phyloP scores from a whole-genome alignment of 2,888 invertebrate genomes.

The Drosophila robusta region DNA sequence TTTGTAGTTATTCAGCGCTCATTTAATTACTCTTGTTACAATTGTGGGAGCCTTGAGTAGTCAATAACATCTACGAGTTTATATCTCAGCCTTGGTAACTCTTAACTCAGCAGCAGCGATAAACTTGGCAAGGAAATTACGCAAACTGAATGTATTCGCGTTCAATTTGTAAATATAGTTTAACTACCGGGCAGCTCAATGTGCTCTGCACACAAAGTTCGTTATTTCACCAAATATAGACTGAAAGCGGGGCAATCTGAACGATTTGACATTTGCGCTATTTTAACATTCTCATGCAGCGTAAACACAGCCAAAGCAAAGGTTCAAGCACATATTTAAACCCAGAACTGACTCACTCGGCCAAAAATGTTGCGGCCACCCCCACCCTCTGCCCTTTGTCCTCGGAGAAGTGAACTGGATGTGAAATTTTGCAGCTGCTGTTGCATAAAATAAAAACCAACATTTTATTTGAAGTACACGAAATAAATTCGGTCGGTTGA shows the following conservation, averaged over 20 bases:
- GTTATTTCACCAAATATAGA: background rate
- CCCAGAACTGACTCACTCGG: conserved; percentile 20
- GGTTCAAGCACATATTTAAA: conserved; percentile 44
- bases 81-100: too few species aligned
- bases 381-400: background rate
- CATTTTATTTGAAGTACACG: conserved; percentile 72
- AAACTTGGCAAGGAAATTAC: too few species aligned
- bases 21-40: too few species aligned
- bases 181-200: too few species aligned
- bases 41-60: too few species aligned
- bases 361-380: conserved; percentile 16
- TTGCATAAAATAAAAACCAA: conserved; percentile 72
- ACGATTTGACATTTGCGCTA: conserved; percentile 9
- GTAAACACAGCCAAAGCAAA: conserved; percentile 51
- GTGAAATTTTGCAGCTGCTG: conserved; percentile 54
- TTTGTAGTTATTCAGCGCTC: too few species aligned
- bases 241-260: background rate
- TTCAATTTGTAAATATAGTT: too few species aligned
- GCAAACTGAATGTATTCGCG: too few species aligned
- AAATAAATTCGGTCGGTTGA: conserved; percentile 71
- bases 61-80: too few species aligned
- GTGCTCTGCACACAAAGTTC: too few species aligned
- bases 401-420: conserved; percentile 2
- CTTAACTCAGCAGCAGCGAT: too few species aligned
- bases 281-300: conserved; percentile 12